Evolutionary conservation across 2,888 invertebrate species (phyloP), one percentile per base, ranked within the genome.

Genomic region (Diarsia rubi): DNA sequence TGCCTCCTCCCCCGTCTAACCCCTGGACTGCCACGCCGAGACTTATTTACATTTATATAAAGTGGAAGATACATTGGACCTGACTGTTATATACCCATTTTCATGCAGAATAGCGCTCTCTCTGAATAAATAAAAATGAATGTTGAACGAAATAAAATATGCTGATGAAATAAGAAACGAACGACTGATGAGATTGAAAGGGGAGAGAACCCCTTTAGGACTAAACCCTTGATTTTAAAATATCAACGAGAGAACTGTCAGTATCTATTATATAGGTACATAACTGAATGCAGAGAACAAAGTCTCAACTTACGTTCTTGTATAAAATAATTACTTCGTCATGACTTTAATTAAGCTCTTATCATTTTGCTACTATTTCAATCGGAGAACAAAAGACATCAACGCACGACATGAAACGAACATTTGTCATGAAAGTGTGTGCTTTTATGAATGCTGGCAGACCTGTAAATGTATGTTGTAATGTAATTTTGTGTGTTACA

Each of bases 371-470:
- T 9, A 62, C 80, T 75, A 73, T 75, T 83, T 79, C 60, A 42
- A 69, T 44, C 52, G 49, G 60, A 57, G 83, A 90, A 90, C 88
- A 92, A 93, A 93, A 93, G 93, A 93, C 91, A 89, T 93, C 92
- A 93, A 93, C 93, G 93, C 89, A 87, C 66, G 52, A 12, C 14
- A 14, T 59, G 0, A 44, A n/a, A 24, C 37, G 12, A 21, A 21
- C 42, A 24, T n/a, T n/a, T n/a, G 24, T 12, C 31, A 14, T 49
- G 6, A 27, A 3, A n/a, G 1, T 31, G 16, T n/a, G 60, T n/a
- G n/a, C 1, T 21, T 37, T 42, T 6, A 42, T n/a, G 1, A n/a
- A n/a, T 42, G 42, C 42, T 42, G 62, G n/a, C 14, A 21, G 42
- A 42, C n/a, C 8, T 42, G 62, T 21, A 42, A 3, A 16, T 42